A percentile compares a stretch with the other conserved stretches of the same genome.
Conservation (phyloP, 2,797 vertebrate species). For the Artibeus jamaicensis region DNA sequence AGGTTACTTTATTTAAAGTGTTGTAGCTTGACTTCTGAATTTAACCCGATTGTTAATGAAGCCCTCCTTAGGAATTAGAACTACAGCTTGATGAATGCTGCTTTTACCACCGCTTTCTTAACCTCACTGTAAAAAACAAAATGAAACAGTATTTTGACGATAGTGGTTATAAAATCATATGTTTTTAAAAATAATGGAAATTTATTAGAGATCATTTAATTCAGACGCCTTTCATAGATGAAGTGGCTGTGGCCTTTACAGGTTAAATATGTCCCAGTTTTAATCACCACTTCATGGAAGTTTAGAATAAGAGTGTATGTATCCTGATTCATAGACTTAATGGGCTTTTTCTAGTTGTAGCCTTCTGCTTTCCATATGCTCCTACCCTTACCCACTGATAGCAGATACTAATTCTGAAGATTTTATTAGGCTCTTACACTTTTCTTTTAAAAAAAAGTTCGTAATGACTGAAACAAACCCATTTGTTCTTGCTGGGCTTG, state of each 20-base stretch:
- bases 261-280: neutral
- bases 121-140: neutral
- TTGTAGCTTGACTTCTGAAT: neutral
- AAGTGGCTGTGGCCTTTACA: neutral
- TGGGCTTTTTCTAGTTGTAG: neutral
- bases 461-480: neutral
- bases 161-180: neutral
- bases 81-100: neutral
- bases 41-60: neutral
- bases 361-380: neutral
- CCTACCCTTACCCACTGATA: neutral
- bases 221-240: neutral
- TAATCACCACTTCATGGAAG: neutral
- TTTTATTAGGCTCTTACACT: neutral
- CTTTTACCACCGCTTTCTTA: neutral
- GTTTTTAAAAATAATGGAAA: neutral
- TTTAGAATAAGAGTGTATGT: neutral
- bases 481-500: neutral
- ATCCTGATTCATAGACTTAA: neutral
- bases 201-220: constrained; percentile 7
- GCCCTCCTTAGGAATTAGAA: neutral
- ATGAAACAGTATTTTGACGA: neutral
- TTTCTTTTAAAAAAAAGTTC: neutral
- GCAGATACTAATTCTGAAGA: neutral
- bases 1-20: neutral